Base-by-base conservation (phyloP, 2,797 vertebrate genomes). In the Squalus acanthias region DNA sequence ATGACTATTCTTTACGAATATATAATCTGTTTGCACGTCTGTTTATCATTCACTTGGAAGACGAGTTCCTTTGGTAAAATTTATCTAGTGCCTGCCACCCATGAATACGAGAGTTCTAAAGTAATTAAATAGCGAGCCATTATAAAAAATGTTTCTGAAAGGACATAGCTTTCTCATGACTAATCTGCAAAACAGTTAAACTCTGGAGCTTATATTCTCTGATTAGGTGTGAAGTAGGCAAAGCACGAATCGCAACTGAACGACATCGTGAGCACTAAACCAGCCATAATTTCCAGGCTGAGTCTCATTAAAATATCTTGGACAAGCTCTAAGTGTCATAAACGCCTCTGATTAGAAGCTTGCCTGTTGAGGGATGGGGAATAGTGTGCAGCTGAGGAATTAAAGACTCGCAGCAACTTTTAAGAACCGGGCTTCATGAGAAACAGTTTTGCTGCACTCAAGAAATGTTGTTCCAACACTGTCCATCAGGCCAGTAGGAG, bases 251-350 rank as follows among this genome's bases (percentile, higher is more conserved):
- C 33, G 8, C 13, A 22, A 93, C 65, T 69, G 29, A 65, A n/a
- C 12, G 20, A 93, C 65, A 9, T 69, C 6, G 1, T 8, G n/a
- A 69, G 12, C 91, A 24, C 10, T 93, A 26, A 93, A 46, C 67
- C n/a, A 93, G 39, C 65, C 39, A 7, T 93, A 67, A 65, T 46
- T 93, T 93, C 91, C 65, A 93, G n/a, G 65, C 63, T 69, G 91
- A 67, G 91, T 39, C 91, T 46, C 91, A 93, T 93, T 69, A 93
- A 93, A 46, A 69, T 93, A 69, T 46, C 63, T 93, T 93, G 91
- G 65, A 93, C n/a, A 65, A 67, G 63, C 2, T 26, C 17, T 0
- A 93, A 26, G 91, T 69, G 65, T 46, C 2, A 93, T 39, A 69
- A 93, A 69, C 20, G 3, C 91, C 65, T 93, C 20, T 69, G 91